A percentile compares a stretch with the other conserved stretches of the same genome.
These are phyloP conservation scores for Neosalanx taihuensis DNA, from an alignment of 2,797 vertebrate genomes.

Conservation along the genomic window DNA sequence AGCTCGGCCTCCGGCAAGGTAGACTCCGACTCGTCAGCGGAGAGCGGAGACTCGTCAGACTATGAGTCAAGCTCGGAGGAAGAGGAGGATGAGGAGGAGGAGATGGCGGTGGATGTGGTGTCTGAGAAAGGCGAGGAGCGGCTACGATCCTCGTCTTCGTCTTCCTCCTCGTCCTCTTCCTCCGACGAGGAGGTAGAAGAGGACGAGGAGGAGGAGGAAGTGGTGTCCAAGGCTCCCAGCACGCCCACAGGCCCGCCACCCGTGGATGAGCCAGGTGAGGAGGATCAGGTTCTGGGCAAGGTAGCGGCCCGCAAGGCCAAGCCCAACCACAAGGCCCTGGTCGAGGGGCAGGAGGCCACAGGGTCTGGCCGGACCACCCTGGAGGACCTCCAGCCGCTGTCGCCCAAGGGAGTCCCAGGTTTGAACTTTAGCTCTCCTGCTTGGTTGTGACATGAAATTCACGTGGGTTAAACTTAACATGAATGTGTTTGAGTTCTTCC, in stretches of 20 bases:
- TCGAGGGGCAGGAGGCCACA: constrained; percentile 44
- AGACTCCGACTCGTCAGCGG: constrained; percentile 78
- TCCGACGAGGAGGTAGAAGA: constrained; percentile 61
- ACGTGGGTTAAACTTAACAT: too few relatives aligned
- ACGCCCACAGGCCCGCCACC: constrained; percentile 25
- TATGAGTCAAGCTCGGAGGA: constrained; percentile 87
- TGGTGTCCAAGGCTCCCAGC: constrained; percentile 55
- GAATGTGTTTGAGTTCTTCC: too few relatives aligned
- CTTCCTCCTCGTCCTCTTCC: constrained; percentile 61
- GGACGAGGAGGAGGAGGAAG: constrained; percentile 3
- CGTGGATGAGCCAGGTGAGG: constrained; percentile 54
- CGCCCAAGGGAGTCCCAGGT: constrained; percentile 74
- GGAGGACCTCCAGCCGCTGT: constrained; percentile 66
- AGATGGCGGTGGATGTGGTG: constrained; percentile 48
- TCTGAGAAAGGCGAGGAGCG: constrained; percentile 51
- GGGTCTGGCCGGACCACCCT: constrained; percentile 23
- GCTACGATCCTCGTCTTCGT: constrained; percentile 52
- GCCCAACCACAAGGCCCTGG: constrained; percentile 49
- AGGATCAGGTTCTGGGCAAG: constrained; percentile 15
- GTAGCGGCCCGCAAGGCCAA: constrained; percentile 38
- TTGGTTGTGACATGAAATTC: not conserved
- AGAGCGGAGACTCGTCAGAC: constrained; percentile 83
- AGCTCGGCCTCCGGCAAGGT: constrained; percentile 80
- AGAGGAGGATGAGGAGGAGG: constrained; percentile 78
- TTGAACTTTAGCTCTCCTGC: constrained; percentile 18